A percentile compares a stretch with the other conserved stretches of the same genome.
Conservation (phyloP, 2,888 invertebrate species). For the Atethmia centrago region DNA sequence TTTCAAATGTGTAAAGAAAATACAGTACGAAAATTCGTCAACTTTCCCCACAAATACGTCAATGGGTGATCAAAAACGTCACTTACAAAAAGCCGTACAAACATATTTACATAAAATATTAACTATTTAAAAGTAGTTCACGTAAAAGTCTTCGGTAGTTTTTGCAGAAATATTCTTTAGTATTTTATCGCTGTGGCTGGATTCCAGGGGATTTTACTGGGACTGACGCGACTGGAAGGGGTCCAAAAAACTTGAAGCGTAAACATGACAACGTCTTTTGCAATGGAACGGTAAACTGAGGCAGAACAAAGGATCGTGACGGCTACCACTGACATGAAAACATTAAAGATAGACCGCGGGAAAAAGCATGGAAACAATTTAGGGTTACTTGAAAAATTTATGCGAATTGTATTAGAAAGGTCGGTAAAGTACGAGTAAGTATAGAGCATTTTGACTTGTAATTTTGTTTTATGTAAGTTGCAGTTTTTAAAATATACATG, state of each 20-base stretch:
- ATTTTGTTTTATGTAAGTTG: background rate
- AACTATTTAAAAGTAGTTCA: constrained; percentile 42
- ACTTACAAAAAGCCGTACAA: constrained; percentile 9
- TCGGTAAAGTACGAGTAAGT: background rate
- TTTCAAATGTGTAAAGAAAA: constrained; percentile 1
- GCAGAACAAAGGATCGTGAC: constrained; percentile 60
- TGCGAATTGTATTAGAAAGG: background rate
- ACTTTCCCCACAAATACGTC: constrained; percentile 10
- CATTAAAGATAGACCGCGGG: constrained; percentile 69
- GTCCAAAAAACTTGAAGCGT: constrained; percentile 83
- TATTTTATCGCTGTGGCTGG: constrained; percentile 74
- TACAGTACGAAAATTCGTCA: constrained; percentile 8
- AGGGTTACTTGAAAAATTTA: constrained; percentile 1
- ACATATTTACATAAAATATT: constrained; percentile 39
- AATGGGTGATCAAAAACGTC: constrained; percentile 16
- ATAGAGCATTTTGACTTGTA: background rate
- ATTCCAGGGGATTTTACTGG: constrained; percentile 76
- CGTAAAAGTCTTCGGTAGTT: constrained; percentile 41
- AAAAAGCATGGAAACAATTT: constrained; percentile 33
- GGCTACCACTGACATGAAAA: constrained; percentile 65
- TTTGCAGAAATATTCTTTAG: constrained; percentile 69
- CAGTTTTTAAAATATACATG: background rate
- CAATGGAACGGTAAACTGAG: constrained; percentile 73
- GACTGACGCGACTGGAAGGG: constrained; percentile 78
- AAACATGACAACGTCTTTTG: constrained; percentile 80